phyloP scores from a whole-genome alignment of 2,113 vertebrate species.

The Piprites chloris region DNA sequence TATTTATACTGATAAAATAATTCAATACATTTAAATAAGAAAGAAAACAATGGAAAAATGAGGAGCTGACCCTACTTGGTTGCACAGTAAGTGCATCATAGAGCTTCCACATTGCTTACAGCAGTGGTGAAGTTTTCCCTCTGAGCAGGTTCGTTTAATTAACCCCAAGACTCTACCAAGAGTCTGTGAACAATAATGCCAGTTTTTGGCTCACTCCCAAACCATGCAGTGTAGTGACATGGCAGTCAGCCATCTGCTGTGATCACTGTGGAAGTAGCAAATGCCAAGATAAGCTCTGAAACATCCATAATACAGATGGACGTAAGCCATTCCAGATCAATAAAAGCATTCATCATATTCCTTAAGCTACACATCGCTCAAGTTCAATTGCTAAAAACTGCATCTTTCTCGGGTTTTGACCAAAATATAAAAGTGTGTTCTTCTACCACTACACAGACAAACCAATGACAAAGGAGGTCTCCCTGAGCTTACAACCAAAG shows the following conservation, averaged over 20 bases:
- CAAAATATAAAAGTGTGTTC: not conserved
- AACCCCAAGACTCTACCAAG: not conserved
- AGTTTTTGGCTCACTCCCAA: not conserved
- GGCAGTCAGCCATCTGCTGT: conserved; percentile 8
- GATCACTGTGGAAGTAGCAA: not conserved
- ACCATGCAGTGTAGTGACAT: not conserved
- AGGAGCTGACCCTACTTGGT: not conserved
- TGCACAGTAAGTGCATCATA: not conserved
- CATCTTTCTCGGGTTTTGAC: not conserved
- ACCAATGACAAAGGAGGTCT: conserved; percentile 67
- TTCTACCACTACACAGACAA: conserved; percentile 53
- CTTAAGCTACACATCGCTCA: not conserved
- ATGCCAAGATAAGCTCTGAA: not conserved
- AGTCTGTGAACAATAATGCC: not conserved
- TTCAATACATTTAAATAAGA: not conserved
- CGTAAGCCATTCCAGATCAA: not conserved
- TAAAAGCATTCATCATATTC: not conserved
- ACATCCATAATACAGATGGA: not conserved
- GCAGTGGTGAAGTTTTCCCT: not conserved
- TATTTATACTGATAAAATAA: not conserved
- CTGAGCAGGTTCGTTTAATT: not conserved
- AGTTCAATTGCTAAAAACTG: not conserved
- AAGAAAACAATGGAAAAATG: not conserved
- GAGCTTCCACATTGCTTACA: not conserved
- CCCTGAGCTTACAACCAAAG: conserved; percentile 69